Evolutionary conservation across 2,797 vertebrate species (phyloP).

Genomic region (Lepus oiostolus): DNA sequence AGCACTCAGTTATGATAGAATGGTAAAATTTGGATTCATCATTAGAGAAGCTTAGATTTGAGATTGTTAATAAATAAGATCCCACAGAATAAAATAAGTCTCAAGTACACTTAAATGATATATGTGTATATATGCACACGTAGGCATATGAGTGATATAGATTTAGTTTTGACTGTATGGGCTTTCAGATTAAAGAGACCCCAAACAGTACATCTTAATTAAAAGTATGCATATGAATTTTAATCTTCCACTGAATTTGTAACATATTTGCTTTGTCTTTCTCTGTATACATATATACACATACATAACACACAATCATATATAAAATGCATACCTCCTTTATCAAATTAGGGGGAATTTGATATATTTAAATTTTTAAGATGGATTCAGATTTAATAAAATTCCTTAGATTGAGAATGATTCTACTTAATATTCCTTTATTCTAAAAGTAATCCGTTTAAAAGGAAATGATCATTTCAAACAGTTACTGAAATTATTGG

Average conservation of each 20-base stretch:
- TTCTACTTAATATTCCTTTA: constrained; percentile 66
- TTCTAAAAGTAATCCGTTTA: background rate
- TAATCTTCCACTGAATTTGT: constrained; percentile 5
- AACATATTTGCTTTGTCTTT: background rate
- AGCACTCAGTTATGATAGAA: background rate
- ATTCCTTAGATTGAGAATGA: background rate
- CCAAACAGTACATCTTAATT: background rate
- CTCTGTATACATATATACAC: too few relatives aligned
- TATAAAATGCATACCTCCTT: background rate
- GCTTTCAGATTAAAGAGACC: background rate
- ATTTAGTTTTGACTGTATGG: background rate
- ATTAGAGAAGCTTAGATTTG: constrained; percentile 23
- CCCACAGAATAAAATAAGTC: background rate
- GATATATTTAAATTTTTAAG: constrained; percentile 41
- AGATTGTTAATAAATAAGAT: constrained; percentile 11
- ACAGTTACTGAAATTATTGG: constrained; percentile 7
- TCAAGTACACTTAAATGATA: background rate
- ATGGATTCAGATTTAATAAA: background rate
- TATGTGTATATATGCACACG: too few relatives aligned
- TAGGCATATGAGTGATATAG: background rate
- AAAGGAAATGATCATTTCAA: constrained; percentile 52
- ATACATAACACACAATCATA: background rate
- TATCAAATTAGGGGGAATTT: constrained; percentile 60
- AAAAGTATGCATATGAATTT: background rate
- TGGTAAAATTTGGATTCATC: background rate